Conservation (phyloP, 2,797 vertebrate genomes). For the Pantherophis vulpinus region DNA sequence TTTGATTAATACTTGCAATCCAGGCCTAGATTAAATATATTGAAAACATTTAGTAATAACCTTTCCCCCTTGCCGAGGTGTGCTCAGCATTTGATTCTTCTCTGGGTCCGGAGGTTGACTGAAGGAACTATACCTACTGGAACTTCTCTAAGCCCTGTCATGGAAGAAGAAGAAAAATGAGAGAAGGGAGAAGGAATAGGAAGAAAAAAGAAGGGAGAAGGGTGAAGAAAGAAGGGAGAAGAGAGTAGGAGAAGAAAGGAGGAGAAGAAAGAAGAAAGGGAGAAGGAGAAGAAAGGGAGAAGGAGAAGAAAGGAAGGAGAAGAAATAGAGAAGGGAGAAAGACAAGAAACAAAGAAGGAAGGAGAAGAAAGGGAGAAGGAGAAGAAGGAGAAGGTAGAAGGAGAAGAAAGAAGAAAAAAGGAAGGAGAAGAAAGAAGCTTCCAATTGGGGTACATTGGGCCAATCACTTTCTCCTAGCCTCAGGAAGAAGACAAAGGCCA, state of each 20-base stretch:
- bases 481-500: neutral
- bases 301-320: neutral
- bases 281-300: no score
- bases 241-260: no score
- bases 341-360: no score
- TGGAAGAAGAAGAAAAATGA: neutral
- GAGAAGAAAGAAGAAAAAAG: no score
- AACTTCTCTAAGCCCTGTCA: constrained; percentile 9
- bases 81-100: constrained; percentile 53
- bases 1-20: constrained; percentile 63
- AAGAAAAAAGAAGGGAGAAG: no score
- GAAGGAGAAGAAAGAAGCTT: neutral
- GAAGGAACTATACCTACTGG: neutral
- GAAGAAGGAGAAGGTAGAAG: no score
- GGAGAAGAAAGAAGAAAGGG: no score
- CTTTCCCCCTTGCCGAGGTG: constrained; percentile 39
- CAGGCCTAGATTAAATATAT: constrained; percentile 53
- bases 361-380: no score
- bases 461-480: neutral
- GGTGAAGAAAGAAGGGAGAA: no score
- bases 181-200: no score
- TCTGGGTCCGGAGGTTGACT: neutral
- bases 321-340: neutral
- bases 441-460: neutral
- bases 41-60: constrained; percentile 66